Evolutionary conservation across 2,797 vertebrate species (phyloP), one percentile per base, ranked within the genome.

Genomic region (Sebastes vulpes): DNA sequence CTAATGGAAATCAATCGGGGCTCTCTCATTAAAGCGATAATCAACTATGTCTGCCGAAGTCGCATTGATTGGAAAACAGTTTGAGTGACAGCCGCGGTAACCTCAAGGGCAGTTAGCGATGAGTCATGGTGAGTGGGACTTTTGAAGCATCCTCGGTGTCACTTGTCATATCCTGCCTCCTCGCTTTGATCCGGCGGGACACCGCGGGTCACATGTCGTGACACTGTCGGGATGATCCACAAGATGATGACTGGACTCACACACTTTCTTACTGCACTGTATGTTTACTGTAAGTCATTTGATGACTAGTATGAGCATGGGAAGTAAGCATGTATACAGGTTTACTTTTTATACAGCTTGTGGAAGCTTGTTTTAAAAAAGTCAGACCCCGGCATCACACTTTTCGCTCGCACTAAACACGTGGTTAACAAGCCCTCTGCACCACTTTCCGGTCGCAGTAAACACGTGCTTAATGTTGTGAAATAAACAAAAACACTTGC

Each of bases 21-120:
- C 46, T 75, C 88, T 82, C 92, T 93, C 90, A 92, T 94, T 94
- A 95, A 80, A 89, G 87, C 38, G 6, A 95, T 95, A 92, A 93
- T 93, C 92, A 91, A 93, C 76, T 88, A 70, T 21, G 81, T 87
- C 63, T 64, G 69, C 78, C 78, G 80, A 74, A 86, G 88, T 79
- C 52, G 64, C 82, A 93, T 92, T 93, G 93, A 94, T 94, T 91
- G 78, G 79, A 78, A 87, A 85, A 77, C 80, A 61, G 71, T 89
- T 72, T 93, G 93, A 95, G 82, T 93, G 93, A 88, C 92, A 92
- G 86, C 74, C 66, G 7, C 46, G 77, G 81, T 63, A 79, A 79
- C 85, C 91, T 87, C 84, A 58, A 87, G 88, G 87, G 61, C 72
- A 38, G 79, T 73, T 66, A 70, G 64, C 57, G 65, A 79, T 91